Evolutionary conservation across 2,113 vertebrate genomes (phyloP), one percentile per base, ranked within the genome.

Genomic region (Podocnemis expansa): DNA sequence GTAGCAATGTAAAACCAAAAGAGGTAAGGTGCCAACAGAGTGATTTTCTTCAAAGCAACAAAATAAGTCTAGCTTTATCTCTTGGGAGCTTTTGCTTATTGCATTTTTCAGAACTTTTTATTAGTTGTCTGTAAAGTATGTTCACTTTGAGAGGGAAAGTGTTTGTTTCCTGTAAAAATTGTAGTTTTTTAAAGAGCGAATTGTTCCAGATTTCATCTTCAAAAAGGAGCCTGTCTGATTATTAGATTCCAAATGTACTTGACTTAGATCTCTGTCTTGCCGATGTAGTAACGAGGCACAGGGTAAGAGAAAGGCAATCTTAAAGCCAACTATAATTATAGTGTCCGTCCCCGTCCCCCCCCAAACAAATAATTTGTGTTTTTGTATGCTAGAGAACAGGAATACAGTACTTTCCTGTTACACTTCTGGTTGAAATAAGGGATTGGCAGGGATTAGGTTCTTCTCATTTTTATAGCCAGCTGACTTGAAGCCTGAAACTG

Each of bases 1-100:
- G 88, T 94, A 86, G 95, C 90, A 94, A 55, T 49, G 88, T 21
- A 6, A 98, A 96, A 52, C 87, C 89, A 2, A 98, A 97, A 83
- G 97, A 98, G 98, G 98, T 98, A 84, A 97, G 97, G 86, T 17
- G 1, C 3, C 2, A 21, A 45, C 1, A 0, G 0, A 6, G 21
- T 2, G 45, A 2, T 27, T 22, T 38, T 34, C 24, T 27, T 9
- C 8, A 10, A 22, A 29, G 49, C 8, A 79, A 49, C 29, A 79
- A 51, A 19, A 79, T 49, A 31, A 80, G 47, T n/a, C 51, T 49
- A 51, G 27, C 47, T 52, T 49, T 2, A 2, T 41, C 19, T 11
- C 78, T 45, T 41, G 1, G 29, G 47, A 1, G 0, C 75, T 58
- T 41, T 63, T 27, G 41, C 16, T 6, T 10, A 3, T 47, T 25